Evolutionary conservation across 2,888 invertebrate species (phyloP), one percentile per base, ranked within the genome.

Genomic region (Caenorhabditis plicata): DNA sequence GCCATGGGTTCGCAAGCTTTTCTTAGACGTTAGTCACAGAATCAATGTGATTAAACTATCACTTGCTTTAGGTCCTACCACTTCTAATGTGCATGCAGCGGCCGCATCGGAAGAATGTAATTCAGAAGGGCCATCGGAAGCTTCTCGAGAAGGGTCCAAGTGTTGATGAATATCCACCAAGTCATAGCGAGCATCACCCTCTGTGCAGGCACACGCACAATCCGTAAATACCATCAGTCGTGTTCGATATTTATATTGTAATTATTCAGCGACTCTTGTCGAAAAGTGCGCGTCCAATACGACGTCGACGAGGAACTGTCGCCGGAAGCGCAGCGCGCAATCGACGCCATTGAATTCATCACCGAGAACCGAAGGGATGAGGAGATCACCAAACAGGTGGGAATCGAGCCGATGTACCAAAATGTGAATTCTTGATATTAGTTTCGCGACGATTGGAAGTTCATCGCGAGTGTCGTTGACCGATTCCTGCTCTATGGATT

Each of bases 51-150:
- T 13, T 27, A 27, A 7, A 27, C 8, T 27, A 27, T n/a, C 29
- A 15, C 23, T 7, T 9, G 2, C 56, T 68, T 47, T 42, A 78
- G 77, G 90, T 91, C 82, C 85, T 98, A 77, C 96, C 96, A 42
- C 88, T 90, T 54, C 86, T 92, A 75, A 85, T 98, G 75, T 86
- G 95, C 73, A 96, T 98, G 95, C 90, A 92, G 80, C 87, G 98
- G 77, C 98, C 98, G 7, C 57, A 57, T 35, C 44, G 71, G 20
- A 55, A 58, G 27, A 63, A 63, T 41, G 60, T 61, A 9, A 47
- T 65, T 8, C 61, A 62, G 23, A 52, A 58, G 27, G 45, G 54
- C n/a, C 56, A 62, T 39, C 36, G 53, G 25, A 58, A 63, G 45
- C 44, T 52, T 11, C 51, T 53, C 22, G 49, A 52, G 22, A 49